Conservation (phyloP, 2,113 vertebrate genomes). For the Varanus komodoensis region DNA sequence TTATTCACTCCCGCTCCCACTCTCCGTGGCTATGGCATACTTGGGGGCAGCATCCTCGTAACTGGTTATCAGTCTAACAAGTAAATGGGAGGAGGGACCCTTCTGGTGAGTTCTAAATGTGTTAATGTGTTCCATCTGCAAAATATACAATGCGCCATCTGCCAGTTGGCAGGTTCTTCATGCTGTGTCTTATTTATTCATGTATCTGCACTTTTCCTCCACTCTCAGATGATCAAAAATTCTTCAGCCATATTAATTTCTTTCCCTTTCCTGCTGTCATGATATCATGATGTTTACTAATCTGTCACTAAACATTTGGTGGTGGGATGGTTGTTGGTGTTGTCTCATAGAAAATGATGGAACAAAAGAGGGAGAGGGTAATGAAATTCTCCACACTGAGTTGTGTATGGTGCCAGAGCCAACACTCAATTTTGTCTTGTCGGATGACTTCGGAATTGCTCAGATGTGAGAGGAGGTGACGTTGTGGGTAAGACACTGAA, state of each 20-base stretch:
- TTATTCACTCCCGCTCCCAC: background rate
- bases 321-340: accelerated
- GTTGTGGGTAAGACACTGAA: background rate
- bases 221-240: background rate
- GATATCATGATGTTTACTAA: background rate
- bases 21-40: background rate
- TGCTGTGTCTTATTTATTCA: constrained; percentile 43
- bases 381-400: too few species aligned
- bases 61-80: constrained; percentile 10
- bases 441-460: background rate
- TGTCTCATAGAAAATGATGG: background rate
- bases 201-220: constrained; percentile 15
- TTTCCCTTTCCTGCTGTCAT: constrained; percentile 18
- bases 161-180: background rate
- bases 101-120: background rate
- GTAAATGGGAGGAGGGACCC: background rate
- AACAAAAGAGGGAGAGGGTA: background rate
- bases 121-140: constrained; percentile 41
- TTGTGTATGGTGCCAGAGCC: background rate
- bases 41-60: background rate
- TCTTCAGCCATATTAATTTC: background rate
- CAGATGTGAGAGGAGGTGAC: background rate
- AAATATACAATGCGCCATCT: background rate
- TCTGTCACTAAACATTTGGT: background rate
- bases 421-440: background rate